Conservation (phyloP, 1,140 invertebrate genomes). For the Dendrolimus kikuchii region DNA sequence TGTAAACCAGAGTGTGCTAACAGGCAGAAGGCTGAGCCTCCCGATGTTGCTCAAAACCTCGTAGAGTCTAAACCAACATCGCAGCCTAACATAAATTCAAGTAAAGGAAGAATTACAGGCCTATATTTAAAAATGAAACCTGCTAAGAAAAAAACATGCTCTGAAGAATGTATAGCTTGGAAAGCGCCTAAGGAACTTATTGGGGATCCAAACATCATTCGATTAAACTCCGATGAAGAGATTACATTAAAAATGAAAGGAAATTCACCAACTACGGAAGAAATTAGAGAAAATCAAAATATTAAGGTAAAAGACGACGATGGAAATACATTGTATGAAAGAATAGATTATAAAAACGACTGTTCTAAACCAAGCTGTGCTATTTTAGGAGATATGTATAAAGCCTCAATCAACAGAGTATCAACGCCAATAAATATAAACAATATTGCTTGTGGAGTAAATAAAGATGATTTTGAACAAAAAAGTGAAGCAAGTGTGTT, state of each 20-base stretch:
- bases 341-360: conserved; percentile 27
- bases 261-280: conserved; percentile 28
- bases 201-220: conserved; percentile 9
- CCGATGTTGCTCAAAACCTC: conserved; percentile 10
- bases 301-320: conserved; percentile 46
- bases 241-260: conserved; percentile 29
- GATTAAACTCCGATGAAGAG: conserved; percentile 31
- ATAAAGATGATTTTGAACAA: conserved; percentile 9
- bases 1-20: conserved; percentile 18
- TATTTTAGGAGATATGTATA: conserved; percentile 28
- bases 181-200: conserved; percentile 2
- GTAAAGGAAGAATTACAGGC: conserved; percentile 16
- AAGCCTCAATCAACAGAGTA: conserved; percentile 28
- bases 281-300: conserved; percentile 31
- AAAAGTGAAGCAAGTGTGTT: conserved; percentile 27
- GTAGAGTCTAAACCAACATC: conserved; percentile 3
- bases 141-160: conserved; percentile 11
- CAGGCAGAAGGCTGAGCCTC: conserved; percentile 8
- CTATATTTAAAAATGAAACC: conserved; percentile 27
- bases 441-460: conserved; percentile 4
- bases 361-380: background rate
- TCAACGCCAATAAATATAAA: conserved; percentile 20
- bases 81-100: conserved; percentile 1
- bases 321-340: conserved; percentile 39
- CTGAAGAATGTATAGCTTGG: conserved; percentile 12